These are phyloP conservation scores for Drosophila parthenogenetica DNA, from an alignment of 2,888 invertebrate species.

Conservation along the genomic window DNA sequence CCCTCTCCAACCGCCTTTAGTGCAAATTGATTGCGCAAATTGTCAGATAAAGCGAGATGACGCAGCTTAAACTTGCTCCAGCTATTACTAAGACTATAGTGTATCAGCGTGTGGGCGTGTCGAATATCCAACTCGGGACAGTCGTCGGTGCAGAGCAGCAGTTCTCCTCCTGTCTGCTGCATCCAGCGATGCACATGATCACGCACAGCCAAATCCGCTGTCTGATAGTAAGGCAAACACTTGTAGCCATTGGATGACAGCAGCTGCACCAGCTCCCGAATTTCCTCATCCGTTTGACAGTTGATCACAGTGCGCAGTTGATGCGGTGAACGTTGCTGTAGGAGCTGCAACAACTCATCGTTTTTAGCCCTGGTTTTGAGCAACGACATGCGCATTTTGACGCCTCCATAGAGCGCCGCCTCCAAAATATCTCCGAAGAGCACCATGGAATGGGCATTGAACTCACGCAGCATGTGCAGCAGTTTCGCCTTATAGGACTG, in stretches of 20 bases:
- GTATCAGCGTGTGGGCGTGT: conserved; percentile 57
- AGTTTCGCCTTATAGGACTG: conserved; percentile 31
- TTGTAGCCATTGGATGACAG: conserved; percentile 10
- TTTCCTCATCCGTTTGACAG: conserved; percentile 51
- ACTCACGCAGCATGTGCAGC: conserved; percentile 21
- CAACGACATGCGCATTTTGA: conserved; percentile 35
- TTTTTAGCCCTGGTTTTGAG: conserved; percentile 22
- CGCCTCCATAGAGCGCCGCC: conserved; percentile 63
- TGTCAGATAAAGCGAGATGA: conserved; percentile 40
- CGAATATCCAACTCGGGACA: conserved; percentile 66
- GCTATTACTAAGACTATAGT: conserved; percentile 51
- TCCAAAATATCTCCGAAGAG: conserved; percentile 66
- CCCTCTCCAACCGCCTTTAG: neutral
- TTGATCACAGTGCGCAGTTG: conserved; percentile 53
- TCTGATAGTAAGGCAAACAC: conserved; percentile 60
- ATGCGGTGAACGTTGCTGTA: conserved; percentile 50
- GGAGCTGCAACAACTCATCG: conserved; percentile 17
- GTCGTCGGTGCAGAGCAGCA: conserved; percentile 59
- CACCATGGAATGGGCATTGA: conserved; percentile 39
- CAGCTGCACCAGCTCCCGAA: conserved; percentile 24
- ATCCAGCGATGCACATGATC: conserved; percentile 51
- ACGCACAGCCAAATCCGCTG: conserved; percentile 16
- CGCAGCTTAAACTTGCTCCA: conserved; percentile 66
- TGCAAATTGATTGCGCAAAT: conserved; percentile 42
- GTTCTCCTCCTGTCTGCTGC: conserved; percentile 16